Percentiles rank a stretch among this genome's conserved stretches.
phyloP scores from a whole-genome alignment of 1,140 invertebrate genomes.

The Drosophila kikkawai region DNA sequence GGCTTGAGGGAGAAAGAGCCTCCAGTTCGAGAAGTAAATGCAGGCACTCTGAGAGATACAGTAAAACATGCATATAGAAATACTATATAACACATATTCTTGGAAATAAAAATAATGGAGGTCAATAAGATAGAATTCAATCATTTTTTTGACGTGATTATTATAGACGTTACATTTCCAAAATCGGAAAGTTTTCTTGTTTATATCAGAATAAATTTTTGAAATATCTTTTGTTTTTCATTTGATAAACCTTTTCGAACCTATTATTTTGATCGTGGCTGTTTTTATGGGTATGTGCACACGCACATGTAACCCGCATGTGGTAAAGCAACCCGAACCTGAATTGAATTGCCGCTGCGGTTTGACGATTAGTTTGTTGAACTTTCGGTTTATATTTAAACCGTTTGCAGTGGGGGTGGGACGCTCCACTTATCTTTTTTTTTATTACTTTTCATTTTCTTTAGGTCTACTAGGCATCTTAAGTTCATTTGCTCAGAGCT shows the following conservation, averaged over 20 bases:
- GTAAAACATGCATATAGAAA: constrained; percentile 2
- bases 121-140: no score
- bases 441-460: background rate
- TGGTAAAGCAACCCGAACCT: constrained; percentile 28
- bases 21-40: constrained; percentile 6
- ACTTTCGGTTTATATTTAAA: constrained; percentile 53
- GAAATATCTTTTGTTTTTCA: no score
- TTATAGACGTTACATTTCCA: background rate
- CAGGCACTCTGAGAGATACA: background rate
- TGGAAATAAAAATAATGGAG: background rate
- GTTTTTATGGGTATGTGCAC: constrained; percentile 1
- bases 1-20: constrained; percentile 4
- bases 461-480: no score
- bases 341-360: constrained; percentile 33
- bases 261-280: constrained; percentile 4
- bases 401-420: constrained; percentile 16
- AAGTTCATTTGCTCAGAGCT: background rate
- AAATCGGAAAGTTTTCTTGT: background rate
- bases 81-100: background rate
- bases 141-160: background rate
- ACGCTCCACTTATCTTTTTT: background rate
- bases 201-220: background rate
- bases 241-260: background rate
- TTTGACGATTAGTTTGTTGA: constrained; percentile 52
- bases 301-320: constrained; percentile 24